Evolutionary conservation across 2,113 vertebrate species (phyloP).

Genomic region (Rhodinocichla rosea): DNA sequence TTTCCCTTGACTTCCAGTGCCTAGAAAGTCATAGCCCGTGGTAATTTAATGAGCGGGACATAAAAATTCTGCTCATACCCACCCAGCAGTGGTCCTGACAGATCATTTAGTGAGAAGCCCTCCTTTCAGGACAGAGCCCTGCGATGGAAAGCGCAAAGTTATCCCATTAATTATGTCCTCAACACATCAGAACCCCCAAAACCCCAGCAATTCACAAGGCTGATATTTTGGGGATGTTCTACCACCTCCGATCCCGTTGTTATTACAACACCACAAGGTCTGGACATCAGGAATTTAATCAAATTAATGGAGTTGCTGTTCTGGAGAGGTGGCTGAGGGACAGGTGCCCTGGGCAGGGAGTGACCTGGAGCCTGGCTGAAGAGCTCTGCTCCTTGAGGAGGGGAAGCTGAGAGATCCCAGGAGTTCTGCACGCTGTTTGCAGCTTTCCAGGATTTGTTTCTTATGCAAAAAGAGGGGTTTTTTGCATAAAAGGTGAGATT

Average conservation of each 20-base stretch:
- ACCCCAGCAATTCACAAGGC: background rate
- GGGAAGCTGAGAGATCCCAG: background rate
- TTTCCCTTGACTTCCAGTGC: conserved; percentile 40
- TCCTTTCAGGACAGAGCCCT: conserved; percentile 49
- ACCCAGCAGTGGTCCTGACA: conserved; percentile 48
- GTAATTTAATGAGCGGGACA: conserved; percentile 72
- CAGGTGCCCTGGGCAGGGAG: background rate
- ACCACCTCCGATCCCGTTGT: background rate
- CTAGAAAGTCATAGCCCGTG: conserved; percentile 52
- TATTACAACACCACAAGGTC: background rate
- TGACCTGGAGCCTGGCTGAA: background rate
- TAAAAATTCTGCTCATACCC: conserved; percentile 72
- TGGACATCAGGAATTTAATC: background rate
- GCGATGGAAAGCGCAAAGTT: conserved; percentile 9
- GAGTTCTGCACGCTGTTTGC: background rate
- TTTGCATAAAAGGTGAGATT: background rate
- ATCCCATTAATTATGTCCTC: conserved; percentile 26
- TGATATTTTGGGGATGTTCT: background rate
- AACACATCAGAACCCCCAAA: background rate
- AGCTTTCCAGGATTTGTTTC: background rate
- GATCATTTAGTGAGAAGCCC: conserved; percentile 40
- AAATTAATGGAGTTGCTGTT: background rate
- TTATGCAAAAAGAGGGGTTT: background rate
- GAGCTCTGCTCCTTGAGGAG: background rate
- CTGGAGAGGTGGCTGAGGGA: background rate